phyloP scores from a whole-genome alignment of 2,888 invertebrate genomes.

The Acanthosepion pharaonis region DNA sequence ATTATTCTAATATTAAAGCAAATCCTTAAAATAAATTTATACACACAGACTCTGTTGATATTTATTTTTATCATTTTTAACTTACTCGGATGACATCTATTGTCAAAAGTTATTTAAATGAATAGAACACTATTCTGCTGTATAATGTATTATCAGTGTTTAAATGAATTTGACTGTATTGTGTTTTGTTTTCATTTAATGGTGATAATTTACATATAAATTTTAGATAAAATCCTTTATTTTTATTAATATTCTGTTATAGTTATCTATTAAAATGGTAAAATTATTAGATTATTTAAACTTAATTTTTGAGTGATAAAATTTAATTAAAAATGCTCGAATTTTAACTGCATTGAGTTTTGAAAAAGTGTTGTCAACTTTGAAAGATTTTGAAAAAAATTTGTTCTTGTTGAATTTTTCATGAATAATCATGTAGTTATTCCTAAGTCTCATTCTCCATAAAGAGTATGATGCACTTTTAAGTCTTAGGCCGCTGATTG shows the following conservation, averaged over 20 bases:
- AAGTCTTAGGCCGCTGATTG: slow-evolving; percentile 2
- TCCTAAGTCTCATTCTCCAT: neutral
- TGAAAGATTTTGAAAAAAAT: neutral
- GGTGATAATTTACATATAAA: neutral
- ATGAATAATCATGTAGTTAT: neutral
- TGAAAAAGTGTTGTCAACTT: neutral
- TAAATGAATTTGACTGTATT: no score
- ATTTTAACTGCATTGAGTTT: no score
- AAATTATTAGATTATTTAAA: neutral
- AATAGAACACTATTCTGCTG: neutral
- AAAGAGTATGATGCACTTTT: neutral
- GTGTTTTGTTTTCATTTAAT: neutral
- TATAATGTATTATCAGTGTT: no score
- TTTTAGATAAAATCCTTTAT: neutral
- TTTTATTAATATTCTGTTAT: neutral
- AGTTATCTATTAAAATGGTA: neutral
- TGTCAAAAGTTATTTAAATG: neutral
- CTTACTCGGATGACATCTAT: no score
- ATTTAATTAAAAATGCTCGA: no score
- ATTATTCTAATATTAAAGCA: no score
- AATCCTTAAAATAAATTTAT: no score
- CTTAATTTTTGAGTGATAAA: no score
- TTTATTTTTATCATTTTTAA: no score
- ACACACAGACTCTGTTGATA: no score
- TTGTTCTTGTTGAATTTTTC: neutral